Evolutionary conservation across 2,888 invertebrate genomes (phyloP).

Genomic region (Agrotis ipsilon): DNA sequence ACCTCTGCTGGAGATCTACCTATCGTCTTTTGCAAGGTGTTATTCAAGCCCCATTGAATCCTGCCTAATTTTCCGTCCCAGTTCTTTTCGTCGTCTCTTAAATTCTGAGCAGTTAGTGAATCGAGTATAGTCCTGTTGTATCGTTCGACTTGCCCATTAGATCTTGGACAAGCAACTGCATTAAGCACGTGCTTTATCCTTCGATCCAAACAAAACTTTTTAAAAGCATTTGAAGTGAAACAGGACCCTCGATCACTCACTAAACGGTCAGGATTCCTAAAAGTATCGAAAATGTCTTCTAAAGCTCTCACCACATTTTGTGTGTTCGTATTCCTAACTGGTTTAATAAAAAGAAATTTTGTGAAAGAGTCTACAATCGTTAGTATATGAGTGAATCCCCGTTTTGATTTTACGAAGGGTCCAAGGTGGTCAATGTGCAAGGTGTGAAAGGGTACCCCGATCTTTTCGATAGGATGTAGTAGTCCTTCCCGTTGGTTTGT

Average conservation of each 20-base stretch:
- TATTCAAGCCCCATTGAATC: too few species aligned
- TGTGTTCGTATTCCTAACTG: too few species aligned
- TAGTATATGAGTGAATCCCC: slow-evolving; percentile 8
- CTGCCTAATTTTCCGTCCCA: too few species aligned
- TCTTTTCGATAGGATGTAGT: slow-evolving; percentile 79
- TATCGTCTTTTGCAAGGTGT: too few species aligned
- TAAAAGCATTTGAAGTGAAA: slow-evolving; percentile 22
- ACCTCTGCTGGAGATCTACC: too few species aligned
- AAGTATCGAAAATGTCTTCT: too few species aligned
- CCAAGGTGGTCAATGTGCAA: slow-evolving; percentile 81
- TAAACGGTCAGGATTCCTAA: slow-evolving; percentile 7
- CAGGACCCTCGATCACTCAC: slow-evolving; percentile 19
- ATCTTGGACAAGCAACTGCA: slow-evolving; percentile 21
- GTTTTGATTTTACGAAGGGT: slow-evolving; percentile 69
- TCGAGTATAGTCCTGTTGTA: slow-evolving; percentile 30
- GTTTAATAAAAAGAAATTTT: slow-evolving; percentile 12
- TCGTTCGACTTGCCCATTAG: slow-evolving; percentile 28
- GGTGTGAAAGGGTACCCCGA: slow-evolving; percentile 75
- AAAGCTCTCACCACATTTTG: slow-evolving; percentile 13
- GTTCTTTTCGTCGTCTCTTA: too few species aligned
- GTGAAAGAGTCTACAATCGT: slow-evolving; percentile 17
- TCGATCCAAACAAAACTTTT: slow-evolving; percentile 18
- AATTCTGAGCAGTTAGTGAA: too few species aligned
- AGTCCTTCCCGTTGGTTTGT: slow-evolving; percentile 64
- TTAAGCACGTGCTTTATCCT: slow-evolving; percentile 19